Conservation (phyloP, 2,888 invertebrate genomes). For the Xestia xanthographa region DNA sequence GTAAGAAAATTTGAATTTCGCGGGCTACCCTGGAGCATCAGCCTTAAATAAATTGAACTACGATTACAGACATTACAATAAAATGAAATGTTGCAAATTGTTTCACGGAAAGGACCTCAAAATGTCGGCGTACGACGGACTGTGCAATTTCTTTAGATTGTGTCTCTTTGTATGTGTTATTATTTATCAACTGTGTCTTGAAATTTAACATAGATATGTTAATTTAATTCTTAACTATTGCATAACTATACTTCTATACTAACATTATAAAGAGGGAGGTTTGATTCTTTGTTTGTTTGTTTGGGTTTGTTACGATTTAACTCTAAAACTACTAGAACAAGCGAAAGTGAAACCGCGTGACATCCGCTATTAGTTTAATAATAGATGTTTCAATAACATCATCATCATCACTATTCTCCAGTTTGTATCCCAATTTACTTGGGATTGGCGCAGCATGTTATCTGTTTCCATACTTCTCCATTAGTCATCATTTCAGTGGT, state of each 20-base stretch:
- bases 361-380: not conserved
- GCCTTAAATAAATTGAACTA: slow-evolving; percentile 56
- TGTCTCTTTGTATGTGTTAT: slow-evolving; percentile 34
- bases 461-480: not conserved
- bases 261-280: no score
- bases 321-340: no score
- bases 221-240: not conserved
- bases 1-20: no score
- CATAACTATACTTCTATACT: no score
- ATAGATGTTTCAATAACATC: not conserved
- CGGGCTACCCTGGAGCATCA: no score
- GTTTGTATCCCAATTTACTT: not conserved
- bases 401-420: not conserved
- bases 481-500: not conserved
- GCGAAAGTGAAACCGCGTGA: no score
- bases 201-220: not conserved
- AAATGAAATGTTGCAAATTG: slow-evolving; percentile 51
- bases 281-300: not conserved
- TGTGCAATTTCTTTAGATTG: slow-evolving; percentile 45
- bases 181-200: slow-evolving; percentile 8
- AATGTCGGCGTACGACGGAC: slow-evolving; percentile 31
- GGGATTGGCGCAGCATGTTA: not conserved
- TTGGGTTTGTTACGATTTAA: no score
- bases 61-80: slow-evolving; percentile 33
- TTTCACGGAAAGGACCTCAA: slow-evolving; percentile 49